phyloP scores from a whole-genome alignment of 2,888 invertebrate genomes.

The Drosophila limbata region DNA sequence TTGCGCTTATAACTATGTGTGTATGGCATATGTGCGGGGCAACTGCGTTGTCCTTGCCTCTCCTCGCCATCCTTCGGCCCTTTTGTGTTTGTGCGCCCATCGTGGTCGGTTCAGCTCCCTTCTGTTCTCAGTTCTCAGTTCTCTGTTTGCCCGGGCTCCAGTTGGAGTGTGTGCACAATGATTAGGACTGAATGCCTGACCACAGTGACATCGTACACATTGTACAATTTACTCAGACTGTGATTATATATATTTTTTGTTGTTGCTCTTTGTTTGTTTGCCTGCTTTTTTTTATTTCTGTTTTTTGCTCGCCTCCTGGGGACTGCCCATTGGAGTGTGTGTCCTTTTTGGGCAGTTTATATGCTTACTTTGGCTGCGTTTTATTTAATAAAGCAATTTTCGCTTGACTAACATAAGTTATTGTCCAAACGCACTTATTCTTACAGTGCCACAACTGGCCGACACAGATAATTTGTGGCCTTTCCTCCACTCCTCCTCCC shows the following conservation, averaged over 20 bases:
- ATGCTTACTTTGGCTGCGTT: conserved; percentile 73
- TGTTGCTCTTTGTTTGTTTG: conserved; percentile 7
- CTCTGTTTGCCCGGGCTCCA: conserved; percentile 43
- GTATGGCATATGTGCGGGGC: conserved; percentile 44
- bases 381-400: conserved; percentile 82
- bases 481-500: not conserved
- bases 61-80: conserved; percentile 3
- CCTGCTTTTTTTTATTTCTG: too few relatives aligned
- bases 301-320: conserved; percentile 34
- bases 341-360: conserved; percentile 63
- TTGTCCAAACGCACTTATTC: conserved; percentile 66
- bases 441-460: conserved; percentile 56
- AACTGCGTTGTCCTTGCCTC: conserved; percentile 6
- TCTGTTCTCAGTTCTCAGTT: not conserved
- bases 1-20: conserved; percentile 47
- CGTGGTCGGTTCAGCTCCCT: conserved; percentile 5
- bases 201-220: conserved; percentile 75
- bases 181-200: conserved; percentile 71
- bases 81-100: conserved; percentile 65
- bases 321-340: conserved; percentile 38
- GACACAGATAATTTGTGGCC: conserved; percentile 67
- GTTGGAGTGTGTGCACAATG: conserved; percentile 78
- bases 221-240: conserved; percentile 73
- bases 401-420: conserved; percentile 81
- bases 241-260: conserved; percentile 56